These are phyloP conservation scores for Moxostoma hubbsi DNA, from an alignment of 2,797 vertebrate species.

Conservation along the genomic window DNA sequence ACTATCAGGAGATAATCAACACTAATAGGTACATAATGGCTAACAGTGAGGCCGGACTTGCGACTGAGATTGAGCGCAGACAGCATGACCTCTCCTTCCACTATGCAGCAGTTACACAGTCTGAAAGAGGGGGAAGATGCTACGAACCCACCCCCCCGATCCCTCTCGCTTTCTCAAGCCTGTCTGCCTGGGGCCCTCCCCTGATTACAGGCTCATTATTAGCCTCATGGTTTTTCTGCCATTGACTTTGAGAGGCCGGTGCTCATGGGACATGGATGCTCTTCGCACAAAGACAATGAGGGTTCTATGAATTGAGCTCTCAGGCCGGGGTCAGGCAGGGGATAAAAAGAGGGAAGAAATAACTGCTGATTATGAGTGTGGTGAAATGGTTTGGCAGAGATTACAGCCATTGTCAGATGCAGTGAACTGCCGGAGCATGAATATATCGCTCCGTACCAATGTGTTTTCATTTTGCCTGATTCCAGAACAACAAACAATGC, in stretches of 20 bases:
- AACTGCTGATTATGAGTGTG: constrained; percentile 63
- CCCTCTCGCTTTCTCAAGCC: constrained; percentile 45
- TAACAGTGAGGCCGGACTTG: constrained; percentile 89
- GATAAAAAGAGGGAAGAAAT: constrained; percentile 61
- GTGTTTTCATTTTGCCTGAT: constrained; percentile 75
- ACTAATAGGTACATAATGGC: constrained; percentile 98
- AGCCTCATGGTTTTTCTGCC: constrained; percentile 38
- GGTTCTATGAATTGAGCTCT: constrained; percentile 54
- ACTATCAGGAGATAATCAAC: constrained; percentile 97
- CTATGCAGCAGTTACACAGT: constrained; percentile 60
- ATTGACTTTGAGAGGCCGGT: constrained; percentile 22
- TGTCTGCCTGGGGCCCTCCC: constrained; percentile 24
- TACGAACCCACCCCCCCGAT: constrained; percentile 59
- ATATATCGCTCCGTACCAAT: constrained; percentile 64
- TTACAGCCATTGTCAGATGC: constrained; percentile 52
- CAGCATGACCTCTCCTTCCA: constrained; percentile 76
- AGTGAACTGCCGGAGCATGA: constrained; percentile 61
- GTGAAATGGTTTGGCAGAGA: constrained; percentile 62
- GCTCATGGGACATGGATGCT: constrained; percentile 42
- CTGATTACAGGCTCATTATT: constrained; percentile 27
- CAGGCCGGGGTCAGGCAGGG: constrained; percentile 54
- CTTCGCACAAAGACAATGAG: constrained; percentile 53
- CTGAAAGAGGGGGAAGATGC: constrained; percentile 68
- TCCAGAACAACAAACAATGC: constrained; percentile 73
- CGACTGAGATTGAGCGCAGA: constrained; percentile 84